phyloP scores from a whole-genome alignment of 2,113 vertebrate species.

The Pheucticus melanocephalus region DNA sequence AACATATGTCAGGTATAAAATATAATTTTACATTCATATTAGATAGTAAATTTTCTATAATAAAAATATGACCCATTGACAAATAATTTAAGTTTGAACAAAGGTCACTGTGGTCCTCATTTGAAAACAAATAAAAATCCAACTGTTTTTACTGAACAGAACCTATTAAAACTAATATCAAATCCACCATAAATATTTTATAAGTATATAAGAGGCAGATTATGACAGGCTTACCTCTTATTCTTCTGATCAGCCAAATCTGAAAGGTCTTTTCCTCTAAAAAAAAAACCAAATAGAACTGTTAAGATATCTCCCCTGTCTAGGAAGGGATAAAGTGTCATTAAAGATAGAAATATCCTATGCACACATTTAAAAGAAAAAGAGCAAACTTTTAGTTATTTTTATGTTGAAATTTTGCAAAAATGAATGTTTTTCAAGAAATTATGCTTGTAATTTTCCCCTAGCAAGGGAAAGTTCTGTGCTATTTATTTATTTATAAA shows the following conservation, averaged over 20 bases:
- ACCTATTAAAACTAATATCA: neutral
- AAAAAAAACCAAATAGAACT: neutral
- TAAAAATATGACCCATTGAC: neutral
- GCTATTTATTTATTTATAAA: neutral
- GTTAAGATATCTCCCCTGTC: neutral
- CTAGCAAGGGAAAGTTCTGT: neutral
- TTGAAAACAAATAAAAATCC: neutral
- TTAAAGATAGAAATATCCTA: neutral
- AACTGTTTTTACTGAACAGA: neutral
- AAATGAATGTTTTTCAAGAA: neutral
- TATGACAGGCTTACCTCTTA: conserved; percentile 44
- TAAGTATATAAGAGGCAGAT: neutral
- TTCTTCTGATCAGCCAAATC: conserved; percentile 37
- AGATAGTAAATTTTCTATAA: neutral
- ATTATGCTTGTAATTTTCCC: neutral
- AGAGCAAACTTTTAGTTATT: neutral
- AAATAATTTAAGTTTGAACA: neutral
- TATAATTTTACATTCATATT: neutral
- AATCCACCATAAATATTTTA: neutral
- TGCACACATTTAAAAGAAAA: neutral
- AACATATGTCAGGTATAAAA: neutral
- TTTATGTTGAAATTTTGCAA: neutral
- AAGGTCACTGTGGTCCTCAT: neutral
- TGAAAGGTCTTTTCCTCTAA: conserved; percentile 14
- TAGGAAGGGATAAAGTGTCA: neutral